Evolutionary conservation across 2,797 vertebrate species (phyloP).

Genomic region (Tadarida brasiliensis): DNA sequence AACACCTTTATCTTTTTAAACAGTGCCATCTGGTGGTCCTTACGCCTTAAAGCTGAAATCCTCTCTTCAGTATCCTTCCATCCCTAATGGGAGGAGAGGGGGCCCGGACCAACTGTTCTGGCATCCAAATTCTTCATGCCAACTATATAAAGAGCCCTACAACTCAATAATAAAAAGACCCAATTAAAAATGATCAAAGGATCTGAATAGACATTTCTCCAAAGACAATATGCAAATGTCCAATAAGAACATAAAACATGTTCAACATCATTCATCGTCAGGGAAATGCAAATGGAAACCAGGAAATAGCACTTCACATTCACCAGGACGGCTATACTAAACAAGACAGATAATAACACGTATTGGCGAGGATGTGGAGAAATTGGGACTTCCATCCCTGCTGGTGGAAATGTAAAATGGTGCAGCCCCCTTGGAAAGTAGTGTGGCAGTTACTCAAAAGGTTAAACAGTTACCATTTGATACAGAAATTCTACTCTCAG

Average conservation of each 20-base stretch:
- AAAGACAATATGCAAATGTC: constrained; percentile 3
- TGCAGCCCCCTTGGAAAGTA: neutral
- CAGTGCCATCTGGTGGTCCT: constrained; percentile 53
- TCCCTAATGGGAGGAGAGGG: neutral
- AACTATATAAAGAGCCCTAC: constrained; percentile 6
- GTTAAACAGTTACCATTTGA: neutral
- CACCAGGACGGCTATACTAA: neutral
- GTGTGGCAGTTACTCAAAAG: constrained; percentile 23
- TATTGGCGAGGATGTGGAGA: neutral
- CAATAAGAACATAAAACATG: neutral
- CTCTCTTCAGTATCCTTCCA: neutral
- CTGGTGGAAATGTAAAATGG: neutral
- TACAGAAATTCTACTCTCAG: neutral
- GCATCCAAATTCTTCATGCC: constrained; percentile 4
- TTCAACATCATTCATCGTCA: neutral
- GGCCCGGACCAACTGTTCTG: neutral
- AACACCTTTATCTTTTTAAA: constrained; percentile 54
- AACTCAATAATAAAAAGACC: constrained; percentile 35
- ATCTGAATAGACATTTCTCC: neutral
- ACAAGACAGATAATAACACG: neutral
- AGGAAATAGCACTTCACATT: neutral
- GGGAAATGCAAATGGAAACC: neutral
- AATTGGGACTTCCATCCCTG: neutral
- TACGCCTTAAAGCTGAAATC: neutral
- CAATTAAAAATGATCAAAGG: neutral